Evolutionary conservation across 2,888 invertebrate genomes (phyloP).

Genomic region (Neoaliturus tenellus): DNA sequence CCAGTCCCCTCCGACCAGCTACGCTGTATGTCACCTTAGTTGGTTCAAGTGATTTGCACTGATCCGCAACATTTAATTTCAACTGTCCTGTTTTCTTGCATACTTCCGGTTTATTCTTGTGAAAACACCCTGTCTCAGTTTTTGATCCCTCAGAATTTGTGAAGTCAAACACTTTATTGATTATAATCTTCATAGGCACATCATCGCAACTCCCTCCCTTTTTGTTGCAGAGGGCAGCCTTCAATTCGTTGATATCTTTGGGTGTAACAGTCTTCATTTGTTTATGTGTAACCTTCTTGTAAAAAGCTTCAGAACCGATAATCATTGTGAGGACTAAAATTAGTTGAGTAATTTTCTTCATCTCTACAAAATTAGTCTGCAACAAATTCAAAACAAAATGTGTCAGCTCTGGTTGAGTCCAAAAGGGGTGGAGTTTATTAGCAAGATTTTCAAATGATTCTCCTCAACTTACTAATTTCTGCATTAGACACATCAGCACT

Average conservation of each 20-base stretch:
- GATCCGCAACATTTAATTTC: slow-evolving; percentile 26
- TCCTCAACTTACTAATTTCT: too few species aligned
- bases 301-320: slow-evolving; percentile 11
- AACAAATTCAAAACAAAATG: not conserved
- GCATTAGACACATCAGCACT: too few species aligned
- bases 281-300: not conserved
- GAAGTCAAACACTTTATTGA: slow-evolving; percentile 52
- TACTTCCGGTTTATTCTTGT: not conserved
- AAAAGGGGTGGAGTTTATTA: too few species aligned
- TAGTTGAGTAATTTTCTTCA: not conserved
- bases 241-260: slow-evolving; percentile 39
- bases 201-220: slow-evolving; percentile 28
- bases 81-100: slow-evolving; percentile 26
- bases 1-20: slow-evolving; percentile 28
- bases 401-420: too few species aligned
- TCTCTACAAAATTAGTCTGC: not conserved
- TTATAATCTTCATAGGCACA: slow-evolving; percentile 19
- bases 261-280: slow-evolving; percentile 10
- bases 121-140: slow-evolving; percentile 46
- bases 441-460: too few species aligned
- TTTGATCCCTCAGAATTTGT: slow-evolving; percentile 22
- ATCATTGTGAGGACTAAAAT: not conserved
- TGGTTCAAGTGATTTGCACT: not conserved
- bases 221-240: slow-evolving; percentile 13
- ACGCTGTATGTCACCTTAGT: slow-evolving; percentile 15